phyloP scores from a whole-genome alignment of 1,140 invertebrate species.

The Tetragonula clypearis region DNA sequence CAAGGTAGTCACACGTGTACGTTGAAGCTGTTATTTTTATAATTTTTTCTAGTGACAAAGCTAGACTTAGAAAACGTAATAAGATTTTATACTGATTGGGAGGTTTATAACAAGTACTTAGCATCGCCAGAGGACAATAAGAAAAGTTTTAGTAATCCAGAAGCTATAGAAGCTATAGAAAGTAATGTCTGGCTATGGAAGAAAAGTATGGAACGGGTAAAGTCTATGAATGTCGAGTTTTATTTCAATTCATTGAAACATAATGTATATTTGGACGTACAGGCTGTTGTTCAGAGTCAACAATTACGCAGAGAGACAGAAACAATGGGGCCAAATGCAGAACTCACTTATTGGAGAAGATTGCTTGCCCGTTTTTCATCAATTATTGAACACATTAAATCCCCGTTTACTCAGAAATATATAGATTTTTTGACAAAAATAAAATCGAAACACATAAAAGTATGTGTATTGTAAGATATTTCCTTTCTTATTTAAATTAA shows the following conservation, averaged over 20 bases:
- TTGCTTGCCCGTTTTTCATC: constrained; percentile 90
- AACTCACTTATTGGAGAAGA: constrained; percentile 92
- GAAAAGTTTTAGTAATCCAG: constrained; percentile 79
- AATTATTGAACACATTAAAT: constrained; percentile 90
- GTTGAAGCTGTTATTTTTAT: constrained; percentile 4
- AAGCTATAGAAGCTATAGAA: constrained; percentile 83
- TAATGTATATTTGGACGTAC: not conserved
- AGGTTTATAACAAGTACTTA: constrained; percentile 83
- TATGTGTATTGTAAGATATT: constrained; percentile 69
- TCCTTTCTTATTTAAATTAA: not conserved
- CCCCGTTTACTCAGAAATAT: constrained; percentile 84
- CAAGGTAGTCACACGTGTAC: not conserved
- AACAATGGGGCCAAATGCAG: constrained; percentile 89
- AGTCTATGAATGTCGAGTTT: constrained; percentile 2
- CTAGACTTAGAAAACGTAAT: constrained; percentile 83
- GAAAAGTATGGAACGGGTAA: constrained; percentile 85
- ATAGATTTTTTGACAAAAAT: constrained; percentile 86
- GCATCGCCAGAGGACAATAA: constrained; percentile 80
- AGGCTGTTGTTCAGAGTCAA: constrained; percentile 86
- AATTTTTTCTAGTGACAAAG: constrained; percentile 82
- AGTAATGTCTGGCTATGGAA: constrained; percentile 84
- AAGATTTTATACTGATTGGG: constrained; percentile 82
- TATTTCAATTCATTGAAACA: not conserved
- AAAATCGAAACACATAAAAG: constrained; percentile 87
- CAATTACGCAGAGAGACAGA: constrained; percentile 91